phyloP scores from a whole-genome alignment of 2,888 invertebrate genomes.

The Spilosoma lubricipeda region DNA sequence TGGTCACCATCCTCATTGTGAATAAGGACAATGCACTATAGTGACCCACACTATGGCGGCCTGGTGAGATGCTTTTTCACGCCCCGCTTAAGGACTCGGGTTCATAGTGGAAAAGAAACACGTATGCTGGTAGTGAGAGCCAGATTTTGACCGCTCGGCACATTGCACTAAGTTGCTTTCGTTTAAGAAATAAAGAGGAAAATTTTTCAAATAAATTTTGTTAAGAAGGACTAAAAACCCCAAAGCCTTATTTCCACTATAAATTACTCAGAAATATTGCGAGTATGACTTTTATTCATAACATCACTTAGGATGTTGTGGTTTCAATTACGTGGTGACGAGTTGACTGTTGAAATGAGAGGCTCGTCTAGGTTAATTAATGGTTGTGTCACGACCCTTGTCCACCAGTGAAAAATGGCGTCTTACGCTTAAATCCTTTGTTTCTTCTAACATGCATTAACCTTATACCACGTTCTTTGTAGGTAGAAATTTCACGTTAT shows the following conservation, averaged over 20 bases:
- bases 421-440: conserved; percentile 21
- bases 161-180: background rate
- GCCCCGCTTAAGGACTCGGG: no score
- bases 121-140: no score
- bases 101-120: no score
- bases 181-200: background rate
- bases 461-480: conserved; percentile 2
- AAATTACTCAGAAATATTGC: background rate
- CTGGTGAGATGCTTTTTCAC: no score
- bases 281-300: background rate
- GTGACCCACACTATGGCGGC: no score
- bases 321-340: conserved; percentile 43
- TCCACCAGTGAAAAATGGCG: conserved; percentile 29
- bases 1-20: no score
- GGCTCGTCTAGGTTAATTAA: conserved; percentile 42
- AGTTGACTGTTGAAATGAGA: conserved; percentile 29
- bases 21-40: no score
- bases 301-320: conserved; percentile 17
- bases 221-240: background rate
- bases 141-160: no score
- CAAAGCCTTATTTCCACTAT: background rate
- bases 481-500: background rate
- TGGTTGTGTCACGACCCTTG: conserved; percentile 36
- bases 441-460: conserved; percentile 20
- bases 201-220: background rate